phyloP scores from a whole-genome alignment of 2,797 vertebrate genomes.

The Parotocinclus haroldoi region DNA sequence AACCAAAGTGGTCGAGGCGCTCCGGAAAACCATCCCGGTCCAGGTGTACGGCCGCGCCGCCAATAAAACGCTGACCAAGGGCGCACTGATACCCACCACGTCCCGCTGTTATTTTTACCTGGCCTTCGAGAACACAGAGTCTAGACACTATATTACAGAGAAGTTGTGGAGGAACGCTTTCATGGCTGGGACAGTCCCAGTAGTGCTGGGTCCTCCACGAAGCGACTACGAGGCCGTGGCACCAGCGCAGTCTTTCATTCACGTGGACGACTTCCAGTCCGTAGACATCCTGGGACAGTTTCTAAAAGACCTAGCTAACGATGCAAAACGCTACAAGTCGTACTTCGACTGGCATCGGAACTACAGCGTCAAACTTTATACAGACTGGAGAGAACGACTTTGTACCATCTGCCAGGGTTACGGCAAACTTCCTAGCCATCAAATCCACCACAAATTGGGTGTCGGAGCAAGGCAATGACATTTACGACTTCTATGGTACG shows the following conservation, averaged over 20 bases:
- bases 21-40: slow-evolving; percentile 67
- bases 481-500: no score
- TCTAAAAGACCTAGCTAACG: slow-evolving; percentile 65
- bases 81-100: slow-evolving; percentile 72
- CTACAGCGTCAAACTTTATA: slow-evolving; percentile 68
- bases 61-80: slow-evolving; percentile 55
- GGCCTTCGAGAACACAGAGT: slow-evolving; percentile 85
- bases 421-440: slow-evolving; percentile 58
- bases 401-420: slow-evolving; percentile 77
- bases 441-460: slow-evolving; percentile 69
- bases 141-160: slow-evolving; percentile 90
- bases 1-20: slow-evolving; percentile 66
- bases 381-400: slow-evolving; percentile 82
- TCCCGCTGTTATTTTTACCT: slow-evolving; percentile 89
- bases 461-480: slow-evolving; percentile 61
- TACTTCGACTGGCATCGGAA: slow-evolving; percentile 77
- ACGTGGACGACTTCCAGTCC: slow-evolving; percentile 81
- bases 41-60: slow-evolving; percentile 73
- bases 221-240: slow-evolving; percentile 77
- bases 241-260: slow-evolving; percentile 82
- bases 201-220: slow-evolving; percentile 81
- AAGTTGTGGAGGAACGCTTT: slow-evolving; percentile 90
- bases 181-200: slow-evolving; percentile 74
- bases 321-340: slow-evolving; percentile 65
- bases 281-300: slow-evolving; percentile 69